Base-by-base conservation (phyloP, 2,888 invertebrate genomes). In the Entomobrya proxima region DNA sequence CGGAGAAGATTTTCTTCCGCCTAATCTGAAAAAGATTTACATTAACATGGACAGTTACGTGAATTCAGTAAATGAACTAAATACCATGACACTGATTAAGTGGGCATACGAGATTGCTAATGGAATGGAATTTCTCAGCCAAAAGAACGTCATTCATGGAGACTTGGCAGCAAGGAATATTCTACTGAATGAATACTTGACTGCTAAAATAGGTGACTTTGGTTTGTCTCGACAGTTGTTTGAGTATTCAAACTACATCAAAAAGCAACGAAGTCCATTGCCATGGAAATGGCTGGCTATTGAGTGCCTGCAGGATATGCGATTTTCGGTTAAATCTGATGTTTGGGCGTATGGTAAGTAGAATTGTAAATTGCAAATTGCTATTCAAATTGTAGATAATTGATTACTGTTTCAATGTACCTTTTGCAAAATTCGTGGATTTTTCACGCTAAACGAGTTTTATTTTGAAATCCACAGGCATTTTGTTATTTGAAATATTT, bases 331-430 rank as follows among this genome's bases (percentile, higher is more conserved):
- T 84, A 90, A 91, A 83, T 91, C 91, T 5, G 91, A 91, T 83
- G 91, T 91, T 24, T 91, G 91, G 91, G 91, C 91, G 40, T 91
- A 90, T 86, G 91, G 91, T n/a, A n/a, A n/a, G n/a, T n/a, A n/a
- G n/a, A n/a, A n/a, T n/a, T n/a, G n/a, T n/a, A n/a, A n/a, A n/a
- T n/a, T n/a, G n/a, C n/a, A n/a, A n/a, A n/a, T n/a, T n/a, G n/a
- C n/a, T n/a, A n/a, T n/a, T n/a, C n/a, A n/a, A n/a, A n/a, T n/a
- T n/a, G n/a, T n/a, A n/a, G n/a, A n/a, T n/a, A n/a, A n/a, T n/a
- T n/a, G n/a, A n/a, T n/a, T n/a, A n/a, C n/a, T n/a, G n/a, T n/a
- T n/a, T n/a, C n/a, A n/a, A n/a, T n/a, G n/a, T n/a, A n/a, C n/a
- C n/a, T n/a, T n/a, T n/a, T n/a, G n/a, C n/a, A n/a, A n/a, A n/a